Evolutionary conservation across 2,888 invertebrate genomes (phyloP), one percentile per base, ranked within the genome.

Genomic region (Acrobasis repandana): DNA sequence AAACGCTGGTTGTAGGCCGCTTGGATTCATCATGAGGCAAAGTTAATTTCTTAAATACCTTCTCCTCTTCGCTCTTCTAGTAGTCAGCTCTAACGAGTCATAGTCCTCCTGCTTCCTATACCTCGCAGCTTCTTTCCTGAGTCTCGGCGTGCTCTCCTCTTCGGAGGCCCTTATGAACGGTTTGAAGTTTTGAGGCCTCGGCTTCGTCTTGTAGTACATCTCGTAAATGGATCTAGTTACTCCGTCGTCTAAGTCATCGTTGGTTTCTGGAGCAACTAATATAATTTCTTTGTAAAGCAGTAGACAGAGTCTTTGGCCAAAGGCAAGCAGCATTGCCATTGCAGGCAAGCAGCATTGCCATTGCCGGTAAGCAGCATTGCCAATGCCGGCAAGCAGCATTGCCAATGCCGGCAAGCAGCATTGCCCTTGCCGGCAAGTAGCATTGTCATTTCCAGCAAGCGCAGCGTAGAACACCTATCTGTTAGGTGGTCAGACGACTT

Each of bases 141-240:
- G 68, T 60, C 63, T 69, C 15, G 36, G 46, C 11, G 33, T 58
- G 0, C 57, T 63, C 10, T 54, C 56, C 5, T 64, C 68, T 49
- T 68, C 64, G 28, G 67, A 62, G 58, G 52, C 61, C 61, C 72
- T 65, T 16, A 67, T 33, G 9, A 66, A 50, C 0, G 71, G 67
- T 51, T 71, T 72, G 20, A 66, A 67, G 0, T 61, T 14, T 3
- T 57, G 61, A 16, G 61, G 60, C 57, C 61, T 69, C 0, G 75
- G 66, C 61, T 65, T 75, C 0, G 63, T 72, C 67, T 81, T 86
- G 68, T 88, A 90, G 61, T 90, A 90, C 90, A 90, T 90, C 16
- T 89, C 90, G 67, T 85, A 90, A 0, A 90, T 89, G 0, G 90
- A 90, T 63, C 81, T 87, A 0, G 90, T 90, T 11, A 90, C 75